Evolutionary conservation across 2,797 vertebrate species (phyloP), one percentile per base, ranked within the genome.

Genomic region (Clamator glandarius): DNA sequence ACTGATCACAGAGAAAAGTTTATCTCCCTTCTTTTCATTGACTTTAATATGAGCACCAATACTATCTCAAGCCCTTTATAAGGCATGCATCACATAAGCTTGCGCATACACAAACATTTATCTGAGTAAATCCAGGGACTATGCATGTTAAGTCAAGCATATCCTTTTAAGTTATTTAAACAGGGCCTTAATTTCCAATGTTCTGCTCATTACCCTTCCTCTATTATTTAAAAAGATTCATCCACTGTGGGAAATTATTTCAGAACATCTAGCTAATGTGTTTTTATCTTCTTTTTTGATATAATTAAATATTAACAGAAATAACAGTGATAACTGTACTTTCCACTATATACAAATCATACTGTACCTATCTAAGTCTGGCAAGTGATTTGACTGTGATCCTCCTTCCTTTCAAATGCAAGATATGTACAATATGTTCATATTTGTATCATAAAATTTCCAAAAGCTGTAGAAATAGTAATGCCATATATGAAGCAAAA

Each of bases 81-180:
- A 67, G n/a, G 20, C 36, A 39, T 36, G 64, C 50, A 50, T n/a
- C 12, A 78, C 35, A 84, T 29, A 66, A 55, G 11, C 4, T 12
- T 24, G 51, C 7, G 69, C 81, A 58, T 5, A 50, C 20, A 26
- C 4, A 15, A 44, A 26, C 9, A 7, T 66, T 75, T 42, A 17
- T 28, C 11, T 12, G 41, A 51, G 12, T 35, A 66, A 81, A 25
- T 44, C 26, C 25, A 59, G 3, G 29, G 4, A 91, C 35, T 29
- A 16, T 0, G 0, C 4, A 2, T 10, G 4, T 76, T 84, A 67
- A 20, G 13, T 55, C 0, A 0, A 84, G 39, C 2, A 12, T 15
- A 5, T 69, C 3, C 31, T 79, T 72, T 8, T 21, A 39, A 36
- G 7, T 46, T 41, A 33, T 46, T 84, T 79, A n/a, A 67, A 13